These are phyloP conservation scores for Corydoras sp. DNA, from an alignment of 2,113 vertebrate genomes.

Conservation along the genomic window DNA sequence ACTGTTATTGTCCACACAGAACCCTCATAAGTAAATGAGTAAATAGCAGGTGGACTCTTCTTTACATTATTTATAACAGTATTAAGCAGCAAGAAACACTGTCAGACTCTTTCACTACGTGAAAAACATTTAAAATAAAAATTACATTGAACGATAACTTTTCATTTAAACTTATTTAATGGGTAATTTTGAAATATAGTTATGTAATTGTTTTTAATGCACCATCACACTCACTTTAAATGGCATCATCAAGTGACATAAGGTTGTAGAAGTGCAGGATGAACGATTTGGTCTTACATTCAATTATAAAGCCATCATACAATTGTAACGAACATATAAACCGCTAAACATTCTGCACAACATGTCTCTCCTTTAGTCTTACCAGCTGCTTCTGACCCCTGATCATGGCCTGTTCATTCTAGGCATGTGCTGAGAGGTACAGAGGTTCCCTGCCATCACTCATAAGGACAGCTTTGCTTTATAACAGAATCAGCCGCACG, in stretches of 20 bases:
- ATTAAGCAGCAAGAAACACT: no score
- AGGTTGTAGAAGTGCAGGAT: background rate
- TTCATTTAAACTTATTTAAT: no score
- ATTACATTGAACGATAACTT: no score
- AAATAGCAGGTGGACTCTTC: no score
- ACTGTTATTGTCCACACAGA: no score
- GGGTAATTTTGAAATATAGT: no score
- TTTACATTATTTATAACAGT: no score
- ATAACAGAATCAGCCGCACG: slow-evolving; percentile 56
- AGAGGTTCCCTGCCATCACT: slow-evolving; percentile 57
- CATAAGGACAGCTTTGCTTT: slow-evolving; percentile 55
- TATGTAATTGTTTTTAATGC: no score
- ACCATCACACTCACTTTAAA: background rate
- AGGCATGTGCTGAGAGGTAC: slow-evolving; percentile 63
- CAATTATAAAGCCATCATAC: slow-evolving; percentile 11
- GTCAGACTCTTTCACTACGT: no score
- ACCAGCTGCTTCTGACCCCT: slow-evolving; percentile 64
- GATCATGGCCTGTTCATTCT: slow-evolving; percentile 52
- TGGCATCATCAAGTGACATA: background rate
- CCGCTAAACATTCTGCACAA: slow-evolving; percentile 12
- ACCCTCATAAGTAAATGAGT: no score
- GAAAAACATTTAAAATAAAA: no score
- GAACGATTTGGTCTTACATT: background rate
- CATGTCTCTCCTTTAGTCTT: slow-evolving; percentile 23
- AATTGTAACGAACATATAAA: slow-evolving; percentile 26